phyloP scores from a whole-genome alignment of 2,113 vertebrate species.

The Sorex fumeus region DNA sequence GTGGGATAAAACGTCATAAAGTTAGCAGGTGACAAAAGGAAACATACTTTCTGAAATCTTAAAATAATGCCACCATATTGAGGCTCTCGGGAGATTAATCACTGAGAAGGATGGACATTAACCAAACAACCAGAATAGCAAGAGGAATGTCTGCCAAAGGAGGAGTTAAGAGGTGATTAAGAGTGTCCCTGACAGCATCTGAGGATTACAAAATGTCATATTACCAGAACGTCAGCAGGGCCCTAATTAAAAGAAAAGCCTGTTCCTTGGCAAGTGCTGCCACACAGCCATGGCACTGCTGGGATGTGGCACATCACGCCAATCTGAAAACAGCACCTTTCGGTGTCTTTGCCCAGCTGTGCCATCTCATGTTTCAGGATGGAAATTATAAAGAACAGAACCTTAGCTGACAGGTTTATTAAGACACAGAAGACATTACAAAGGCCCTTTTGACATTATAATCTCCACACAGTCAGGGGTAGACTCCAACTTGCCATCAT shows the following conservation, averaged over 20 bases:
- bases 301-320: constrained; percentile 29
- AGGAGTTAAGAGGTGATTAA: neutral
- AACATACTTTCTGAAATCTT: neutral
- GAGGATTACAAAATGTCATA: neutral
- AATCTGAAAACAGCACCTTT: neutral
- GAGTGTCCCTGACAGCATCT: neutral
- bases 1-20: neutral
- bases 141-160: neutral
- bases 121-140: neutral
- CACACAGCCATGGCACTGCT: neutral
- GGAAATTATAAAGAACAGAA: constrained; percentile 86
- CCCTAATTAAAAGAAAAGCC: constrained; percentile 39
- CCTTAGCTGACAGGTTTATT: constrained; percentile 89
- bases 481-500: constrained; percentile 85
- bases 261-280: neutral
- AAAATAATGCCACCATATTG: neutral
- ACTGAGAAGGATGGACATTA: neutral
- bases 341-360: constrained; percentile 76
- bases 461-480: constrained; percentile 86
- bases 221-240: neutral
- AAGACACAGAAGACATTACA: constrained; percentile 87
- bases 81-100: neutral
- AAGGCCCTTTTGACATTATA: constrained; percentile 87
- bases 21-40: neutral
- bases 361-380: constrained; percentile 72